Conservation (phyloP, 2,888 invertebrate genomes). For the Epinotia ramella region DNA sequence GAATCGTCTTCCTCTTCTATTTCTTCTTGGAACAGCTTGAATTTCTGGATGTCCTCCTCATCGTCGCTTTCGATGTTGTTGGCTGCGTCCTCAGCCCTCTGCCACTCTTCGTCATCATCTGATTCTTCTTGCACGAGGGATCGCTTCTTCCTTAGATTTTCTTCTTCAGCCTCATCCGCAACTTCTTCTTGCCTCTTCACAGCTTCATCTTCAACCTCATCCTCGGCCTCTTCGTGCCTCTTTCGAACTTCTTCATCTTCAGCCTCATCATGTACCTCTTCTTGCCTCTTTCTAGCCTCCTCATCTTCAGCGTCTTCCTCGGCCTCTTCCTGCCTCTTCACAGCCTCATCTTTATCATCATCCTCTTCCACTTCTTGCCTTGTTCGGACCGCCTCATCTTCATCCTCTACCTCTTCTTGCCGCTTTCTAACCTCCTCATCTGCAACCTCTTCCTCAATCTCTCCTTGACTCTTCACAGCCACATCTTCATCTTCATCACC, state of each 20-base stretch:
- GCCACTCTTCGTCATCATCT: constrained; percentile 30
- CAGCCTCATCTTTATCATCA: constrained; percentile 2
- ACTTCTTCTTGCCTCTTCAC: constrained; percentile 22
- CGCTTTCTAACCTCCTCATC: constrained; percentile 42
- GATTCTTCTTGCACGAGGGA: constrained; percentile 33
- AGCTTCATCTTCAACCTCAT: constrained; percentile 10
- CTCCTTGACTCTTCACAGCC: not conserved
- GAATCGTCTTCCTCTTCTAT: constrained; percentile 19
- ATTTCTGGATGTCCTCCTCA: constrained; percentile 27
- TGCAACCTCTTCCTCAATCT: constrained; percentile 45
- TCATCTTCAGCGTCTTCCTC: constrained; percentile 26
- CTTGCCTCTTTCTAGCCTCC: constrained; percentile 17
- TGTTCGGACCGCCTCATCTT: constrained; percentile 2
- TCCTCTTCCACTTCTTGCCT: not conserved
- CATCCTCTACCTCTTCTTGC: constrained; percentile 37
- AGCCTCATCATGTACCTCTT: constrained; percentile 48
- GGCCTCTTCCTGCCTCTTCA: constrained; percentile 23
- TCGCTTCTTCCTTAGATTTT: constrained; percentile 23
- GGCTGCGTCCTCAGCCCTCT: constrained; percentile 33
- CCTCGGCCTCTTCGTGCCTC: constrained; percentile 25
- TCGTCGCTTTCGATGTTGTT: constrained; percentile 37
- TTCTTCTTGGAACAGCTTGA: constrained; percentile 27
- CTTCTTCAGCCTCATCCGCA: constrained; percentile 34
- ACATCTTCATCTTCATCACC: constrained; percentile 20
- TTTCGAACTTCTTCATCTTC: constrained; percentile 38